Percentiles rank a stretch among this genome's conserved stretches.
These are phyloP conservation scores for Cacatua alba DNA, from an alignment of 2,113 vertebrate species.

Conservation along the genomic window DNA sequence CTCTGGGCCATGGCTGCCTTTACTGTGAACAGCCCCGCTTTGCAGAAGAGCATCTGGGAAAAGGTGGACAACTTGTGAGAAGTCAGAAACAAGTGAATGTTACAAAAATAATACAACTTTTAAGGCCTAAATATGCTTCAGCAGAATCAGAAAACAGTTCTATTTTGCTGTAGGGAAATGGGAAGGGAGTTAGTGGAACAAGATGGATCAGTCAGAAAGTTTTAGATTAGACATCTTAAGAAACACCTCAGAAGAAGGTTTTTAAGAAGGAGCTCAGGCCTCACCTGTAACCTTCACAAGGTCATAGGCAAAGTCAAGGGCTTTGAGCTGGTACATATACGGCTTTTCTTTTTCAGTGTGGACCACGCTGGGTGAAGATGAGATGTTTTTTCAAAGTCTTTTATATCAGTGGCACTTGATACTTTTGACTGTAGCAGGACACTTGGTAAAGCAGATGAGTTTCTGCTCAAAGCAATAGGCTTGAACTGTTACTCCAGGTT, in stretches of 20 bases:
- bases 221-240: neutral
- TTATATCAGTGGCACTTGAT: rapidly evolving
- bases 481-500: neutral
- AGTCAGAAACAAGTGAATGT: neutral
- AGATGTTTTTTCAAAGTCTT: neutral
- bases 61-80: neutral
- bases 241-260: neutral
- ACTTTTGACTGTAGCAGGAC: neutral
- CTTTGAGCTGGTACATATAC: neutral
- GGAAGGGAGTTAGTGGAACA: neutral
- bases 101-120: neutral
- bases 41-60: neutral
- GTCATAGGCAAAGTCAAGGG: neutral
- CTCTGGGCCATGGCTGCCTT: rapidly evolving
- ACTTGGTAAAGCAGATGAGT: neutral
- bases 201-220: neutral
- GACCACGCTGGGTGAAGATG: neutral
- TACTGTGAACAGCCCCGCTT: neutral
- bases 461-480: neutral
- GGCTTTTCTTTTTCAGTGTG: neutral
- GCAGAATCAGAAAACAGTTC: neutral
- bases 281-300: neutral
- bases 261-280: neutral
- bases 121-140: neutral
- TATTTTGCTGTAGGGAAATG: neutral